Conservation (phyloP, 2,113 vertebrate species). For the Scomber scombrus region DNA sequence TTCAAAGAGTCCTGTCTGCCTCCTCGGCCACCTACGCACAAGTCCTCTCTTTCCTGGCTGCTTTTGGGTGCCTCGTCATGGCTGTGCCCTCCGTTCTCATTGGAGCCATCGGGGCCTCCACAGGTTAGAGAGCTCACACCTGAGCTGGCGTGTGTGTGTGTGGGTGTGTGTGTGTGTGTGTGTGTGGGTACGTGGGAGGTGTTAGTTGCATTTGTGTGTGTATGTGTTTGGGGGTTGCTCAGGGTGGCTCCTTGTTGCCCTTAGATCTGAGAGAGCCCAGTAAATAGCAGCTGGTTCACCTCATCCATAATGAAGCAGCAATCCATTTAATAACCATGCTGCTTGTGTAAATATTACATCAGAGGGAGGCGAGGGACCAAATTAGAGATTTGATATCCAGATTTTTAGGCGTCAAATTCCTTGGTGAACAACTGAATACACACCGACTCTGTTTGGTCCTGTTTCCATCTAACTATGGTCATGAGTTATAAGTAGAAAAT, state of each 20-base stretch:
- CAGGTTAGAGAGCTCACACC: conserved; percentile 86
- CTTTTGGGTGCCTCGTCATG: conserved; percentile 97
- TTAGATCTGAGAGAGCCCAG: conserved; percentile 79
- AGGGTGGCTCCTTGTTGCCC: conserved; percentile 63
- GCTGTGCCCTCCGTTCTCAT: conserved; percentile 95
- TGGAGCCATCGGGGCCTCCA: conserved; percentile 96
- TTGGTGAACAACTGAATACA: conserved; percentile 21
- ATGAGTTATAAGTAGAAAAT: background rate
- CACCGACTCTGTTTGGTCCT: conserved; percentile 26
- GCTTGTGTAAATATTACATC: conserved; percentile 86
- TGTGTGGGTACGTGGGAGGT: background rate
- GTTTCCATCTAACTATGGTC: background rate
- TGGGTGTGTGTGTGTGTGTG: conserved; percentile 32
- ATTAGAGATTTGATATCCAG: conserved; percentile 81
- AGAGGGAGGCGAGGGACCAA: conserved; percentile 79
- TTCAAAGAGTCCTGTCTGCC: conserved; percentile 97
- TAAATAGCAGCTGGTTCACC: conserved; percentile 87
- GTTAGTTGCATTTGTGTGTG: conserved; percentile 4
- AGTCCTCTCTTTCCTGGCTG: conserved; percentile 96
- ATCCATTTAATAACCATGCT: conserved; percentile 78
- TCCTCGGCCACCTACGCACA: conserved; percentile 98
- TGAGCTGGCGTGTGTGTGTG: conserved; percentile 10
- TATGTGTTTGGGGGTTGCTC: conserved; percentile 27
- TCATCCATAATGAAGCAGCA: conserved; percentile 85
- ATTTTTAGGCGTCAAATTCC: conserved; percentile 70